A percentile compares a stretch with the other conserved stretches of the same genome.
Conservation (phyloP, 1,140 invertebrate genomes). For the Littorina saxatilis region DNA sequence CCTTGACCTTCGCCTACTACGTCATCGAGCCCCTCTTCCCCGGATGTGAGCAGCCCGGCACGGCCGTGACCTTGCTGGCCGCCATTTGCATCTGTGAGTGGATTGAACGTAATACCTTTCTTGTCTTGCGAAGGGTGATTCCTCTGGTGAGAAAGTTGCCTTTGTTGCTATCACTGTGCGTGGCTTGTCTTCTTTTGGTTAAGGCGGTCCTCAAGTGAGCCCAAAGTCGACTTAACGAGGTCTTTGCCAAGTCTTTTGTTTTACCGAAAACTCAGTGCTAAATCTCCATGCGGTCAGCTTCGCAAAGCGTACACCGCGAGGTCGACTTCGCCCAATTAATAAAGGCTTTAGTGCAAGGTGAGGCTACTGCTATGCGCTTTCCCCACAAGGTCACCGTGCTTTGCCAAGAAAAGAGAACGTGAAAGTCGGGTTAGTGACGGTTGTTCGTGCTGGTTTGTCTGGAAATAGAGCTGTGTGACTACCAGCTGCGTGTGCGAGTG, state of each 20-base stretch:
- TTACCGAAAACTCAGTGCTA: too few species aligned
- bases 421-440: background rate
- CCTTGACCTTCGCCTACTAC: slow-evolving; percentile 75
- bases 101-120: too few species aligned
- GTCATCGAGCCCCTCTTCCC: slow-evolving; percentile 75
- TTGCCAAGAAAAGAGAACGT: background rate
- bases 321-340: too few species aligned
- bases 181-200: background rate
- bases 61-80: slow-evolving; percentile 69
- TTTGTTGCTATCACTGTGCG: background rate
- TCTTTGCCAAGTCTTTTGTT: background rate
- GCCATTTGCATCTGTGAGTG: slow-evolving; percentile 74
- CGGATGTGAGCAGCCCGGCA: slow-evolving; percentile 70
- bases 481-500: background rate
- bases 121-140: too few species aligned
- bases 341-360: too few species aligned
- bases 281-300: too few species aligned
- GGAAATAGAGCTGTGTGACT: background rate
- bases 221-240: background rate
- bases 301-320: too few species aligned
- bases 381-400: background rate
- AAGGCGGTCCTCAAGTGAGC: background rate
- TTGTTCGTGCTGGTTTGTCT: background rate
- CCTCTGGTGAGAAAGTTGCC: too few species aligned
- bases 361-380: background rate